Base-by-base conservation (phyloP, 1,140 invertebrate species). In the Bombus cullumanus region DNA sequence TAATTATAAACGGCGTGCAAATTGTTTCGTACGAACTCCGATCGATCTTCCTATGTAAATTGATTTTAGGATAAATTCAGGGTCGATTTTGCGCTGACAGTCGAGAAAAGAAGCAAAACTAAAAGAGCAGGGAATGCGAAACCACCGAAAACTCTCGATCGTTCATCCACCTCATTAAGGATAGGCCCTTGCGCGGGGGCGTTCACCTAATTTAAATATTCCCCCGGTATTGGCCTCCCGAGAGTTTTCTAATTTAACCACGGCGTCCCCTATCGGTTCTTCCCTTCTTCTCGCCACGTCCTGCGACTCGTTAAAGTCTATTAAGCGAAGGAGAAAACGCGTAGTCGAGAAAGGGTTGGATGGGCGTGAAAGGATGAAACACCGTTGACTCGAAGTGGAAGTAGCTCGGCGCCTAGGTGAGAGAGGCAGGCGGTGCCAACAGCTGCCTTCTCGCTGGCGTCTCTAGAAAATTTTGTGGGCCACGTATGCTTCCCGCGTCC, bases 221-320 rank as follows among this genome's bases (percentile, higher is more conserved):
- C 83, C 80, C 80, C 78, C 57, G 43, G 28, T 69, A 76, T 69
- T 47, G 41, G 75, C 72, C 57, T 80, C 66, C 82, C 64, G 73
- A 90, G 88, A 90, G 86, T 90, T 90, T 90, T 90, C 89, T 90
- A 90, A 90, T 90, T 90, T 90, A 90, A 90, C 88, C 88, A 64
- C 88, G 76, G 77, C 84, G 66, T 34, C 47, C 39, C 43, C 47
- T 75, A 76, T 89, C 83, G 85, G 69, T 89, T 78, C 75, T 41
- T 73, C 34, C 81, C 15, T 81, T 18, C 47, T 25, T 71, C 39
- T 59, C 28, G 37, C 31, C 53, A 39, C 68, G 22, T 87, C 68
- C 69, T 81, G 81, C 59, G 71, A 71, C 85, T 89, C 88, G 86
- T 90, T 90, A 76, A 85, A 89, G 86, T 87, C 85, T 82, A 89